phyloP scores from a whole-genome alignment of 2,797 vertebrate genomes.

The Sebastes trivittatus region DNA sequence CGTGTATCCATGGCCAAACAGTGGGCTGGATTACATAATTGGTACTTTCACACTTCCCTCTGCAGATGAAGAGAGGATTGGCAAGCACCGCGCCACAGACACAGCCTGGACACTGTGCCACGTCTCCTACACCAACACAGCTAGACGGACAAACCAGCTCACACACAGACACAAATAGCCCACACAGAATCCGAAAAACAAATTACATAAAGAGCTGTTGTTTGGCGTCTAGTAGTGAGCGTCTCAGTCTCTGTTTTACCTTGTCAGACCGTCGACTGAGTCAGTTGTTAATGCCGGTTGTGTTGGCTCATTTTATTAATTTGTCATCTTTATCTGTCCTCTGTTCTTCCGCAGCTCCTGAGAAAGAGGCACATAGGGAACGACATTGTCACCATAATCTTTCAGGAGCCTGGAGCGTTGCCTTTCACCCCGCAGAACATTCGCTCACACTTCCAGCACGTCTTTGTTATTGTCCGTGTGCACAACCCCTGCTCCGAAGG shows the following conservation, averaged over 20 bases:
- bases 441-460: slow-evolving; percentile 96
- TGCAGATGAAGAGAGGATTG: slow-evolving; percentile 68
- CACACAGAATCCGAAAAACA: slow-evolving; percentile 54
- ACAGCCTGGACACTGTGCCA: slow-evolving; percentile 47
- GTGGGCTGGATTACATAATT: slow-evolving; percentile 73
- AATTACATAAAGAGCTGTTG: slow-evolving; percentile 70
- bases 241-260: slow-evolving; percentile 31
- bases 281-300: slow-evolving; percentile 3
- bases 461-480: slow-evolving; percentile 93
- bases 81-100: slow-evolving; percentile 48
- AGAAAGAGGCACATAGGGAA: slow-evolving; percentile 97
- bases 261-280: slow-evolving; percentile 19
- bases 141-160: slow-evolving; percentile 38
- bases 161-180: slow-evolving; percentile 58
- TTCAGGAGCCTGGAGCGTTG: slow-evolving; percentile 92
- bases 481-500: slow-evolving; percentile 91
- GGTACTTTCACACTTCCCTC: slow-evolving; percentile 71
- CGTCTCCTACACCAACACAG: slow-evolving; percentile 51
- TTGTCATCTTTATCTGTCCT: neutral
- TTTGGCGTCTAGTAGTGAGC: slow-evolving; percentile 33
- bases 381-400: slow-evolving; percentile 97
- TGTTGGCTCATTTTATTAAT: slow-evolving; percentile 30
- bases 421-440: slow-evolving; percentile 95
- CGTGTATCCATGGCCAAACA: slow-evolving; percentile 44
- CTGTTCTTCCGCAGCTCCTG: slow-evolving; percentile 82